These are phyloP conservation scores for Oxyteleia sp. DNA, from an alignment of 2,888 invertebrate species.

Conservation along the genomic window DNA sequence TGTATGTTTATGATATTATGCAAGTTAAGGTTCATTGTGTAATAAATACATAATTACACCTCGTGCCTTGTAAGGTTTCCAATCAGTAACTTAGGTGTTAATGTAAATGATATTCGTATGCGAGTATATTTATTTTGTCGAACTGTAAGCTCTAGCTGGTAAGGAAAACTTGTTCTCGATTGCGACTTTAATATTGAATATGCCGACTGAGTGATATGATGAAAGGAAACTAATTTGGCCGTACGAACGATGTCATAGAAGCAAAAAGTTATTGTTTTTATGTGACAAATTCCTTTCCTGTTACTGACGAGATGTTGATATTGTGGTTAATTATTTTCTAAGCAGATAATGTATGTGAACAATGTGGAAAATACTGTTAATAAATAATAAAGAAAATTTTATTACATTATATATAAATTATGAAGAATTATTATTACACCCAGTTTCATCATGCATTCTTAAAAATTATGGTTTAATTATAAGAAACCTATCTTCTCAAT, in stretches of 20 bases:
- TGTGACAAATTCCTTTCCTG: conserved; percentile 46
- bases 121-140: conserved; percentile 47
- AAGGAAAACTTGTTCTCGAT: conserved; percentile 20
- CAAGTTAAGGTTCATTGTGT: no score
- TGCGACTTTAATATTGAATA: no score
- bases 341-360: conserved; percentile 77
- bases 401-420: conserved; percentile 81
- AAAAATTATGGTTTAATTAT: no score
- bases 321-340: conserved; percentile 83
- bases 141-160: conserved; percentile 30
- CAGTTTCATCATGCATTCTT: no score
- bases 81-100: conserved; percentile 2
- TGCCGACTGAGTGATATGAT: conserved; percentile 15
- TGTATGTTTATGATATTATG: no score
- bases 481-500: no score
- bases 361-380: conserved; percentile 85
- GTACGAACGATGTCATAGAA: conserved; percentile 15
- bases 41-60: no score
- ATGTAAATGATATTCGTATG: conserved; percentile 39
- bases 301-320: conserved; percentile 72
- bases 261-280: conserved; percentile 37
- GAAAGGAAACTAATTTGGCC: conserved; percentile 32
- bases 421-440: no score
- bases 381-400: conserved; percentile 83
- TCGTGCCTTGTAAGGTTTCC: conserved; percentile 39